Evolutionary conservation across 1,140 invertebrate genomes (phyloP), one percentile per base, ranked within the genome.

Genomic region (Augochlora pura): DNA sequence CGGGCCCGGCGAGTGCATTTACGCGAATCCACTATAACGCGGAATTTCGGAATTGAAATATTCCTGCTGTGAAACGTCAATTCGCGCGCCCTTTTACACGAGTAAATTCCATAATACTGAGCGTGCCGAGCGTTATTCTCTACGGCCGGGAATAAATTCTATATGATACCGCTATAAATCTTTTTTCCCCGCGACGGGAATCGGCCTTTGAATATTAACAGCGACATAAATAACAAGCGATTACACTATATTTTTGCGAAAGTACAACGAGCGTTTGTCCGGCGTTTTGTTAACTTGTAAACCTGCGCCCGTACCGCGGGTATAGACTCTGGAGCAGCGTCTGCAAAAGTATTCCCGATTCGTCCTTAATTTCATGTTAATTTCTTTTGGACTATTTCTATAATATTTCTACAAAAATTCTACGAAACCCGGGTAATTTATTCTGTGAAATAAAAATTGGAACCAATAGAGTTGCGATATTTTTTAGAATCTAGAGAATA

Each of bases 21-120:
- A 54, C 67, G 25, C 27, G 52, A 57, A 69, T 49, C 25, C 42
- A 21, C 32, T 54, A 12, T 57, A 52, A 54, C 67, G 32, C 8
- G n/a, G 21, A 9, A 49, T 57, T 46, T 66, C 23, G 16, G 23
- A 66, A 57, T 65, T 60, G 25, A 62, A 62, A 72, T 72, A 72
- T 62, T 72, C 14, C 46, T 49, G 39, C 65, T 16, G 23, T 23
- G 27, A 49, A 49, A 66, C 42, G 64, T 49, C 42, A 46, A n/a
- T 46, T 66, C 64, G 42, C 16, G 10, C 21, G 46, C 46, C 21
- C 23, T 27, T n/a, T 52, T 52, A 32, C 25, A 52, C 66, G 16
- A 54, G 18, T 32, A 54, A 62, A 71, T 59, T 60, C 16, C 18
- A 39, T 46, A 71, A 42, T 46, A 67, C 23, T 25, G 59, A 25